Evolutionary conservation across 2,888 invertebrate genomes (phyloP).

Genomic region (Steromphala cineraria): DNA sequence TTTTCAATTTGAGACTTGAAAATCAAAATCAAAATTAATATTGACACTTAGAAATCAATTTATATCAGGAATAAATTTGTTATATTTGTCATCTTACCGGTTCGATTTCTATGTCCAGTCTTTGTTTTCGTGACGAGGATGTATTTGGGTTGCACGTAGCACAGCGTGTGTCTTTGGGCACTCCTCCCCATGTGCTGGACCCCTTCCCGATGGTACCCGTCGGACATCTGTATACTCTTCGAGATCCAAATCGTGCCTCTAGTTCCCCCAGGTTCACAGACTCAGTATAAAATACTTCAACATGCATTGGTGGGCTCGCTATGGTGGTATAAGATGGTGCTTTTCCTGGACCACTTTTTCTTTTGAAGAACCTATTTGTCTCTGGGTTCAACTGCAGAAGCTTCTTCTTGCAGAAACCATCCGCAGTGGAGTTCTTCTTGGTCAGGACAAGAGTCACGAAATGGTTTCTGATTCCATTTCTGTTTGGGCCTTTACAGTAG

Average conservation of each 20-base stretch:
- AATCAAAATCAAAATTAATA: too few relatives aligned
- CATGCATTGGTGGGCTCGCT: neutral
- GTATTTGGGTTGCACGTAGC: neutral
- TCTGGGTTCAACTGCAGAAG: neutral
- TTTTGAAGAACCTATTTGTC: neutral
- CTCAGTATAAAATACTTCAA: neutral
- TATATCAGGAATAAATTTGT: too few relatives aligned
- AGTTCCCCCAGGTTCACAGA: neutral
- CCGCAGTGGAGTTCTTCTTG: neutral
- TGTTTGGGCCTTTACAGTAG: neutral
- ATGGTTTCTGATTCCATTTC: neutral
- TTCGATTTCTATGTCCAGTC: too few relatives aligned
- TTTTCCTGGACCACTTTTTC: neutral
- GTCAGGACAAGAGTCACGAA: neutral
- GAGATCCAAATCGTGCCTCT: neutral
- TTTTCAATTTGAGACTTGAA: too few relatives aligned
- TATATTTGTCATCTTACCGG: too few relatives aligned
- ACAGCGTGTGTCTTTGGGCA: neutral
- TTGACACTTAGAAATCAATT: too few relatives aligned
- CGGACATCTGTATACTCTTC: neutral
- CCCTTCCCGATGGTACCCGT: neutral
- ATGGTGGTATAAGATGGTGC: neutral
- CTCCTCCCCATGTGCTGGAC: neutral
- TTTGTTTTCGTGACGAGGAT: too few relatives aligned
- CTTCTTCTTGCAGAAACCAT: neutral